Percentiles rank a stretch among this genome's conserved stretches.
phyloP scores from a whole-genome alignment of 1,140 invertebrate species.

The Sycophaga agraensis region DNA sequence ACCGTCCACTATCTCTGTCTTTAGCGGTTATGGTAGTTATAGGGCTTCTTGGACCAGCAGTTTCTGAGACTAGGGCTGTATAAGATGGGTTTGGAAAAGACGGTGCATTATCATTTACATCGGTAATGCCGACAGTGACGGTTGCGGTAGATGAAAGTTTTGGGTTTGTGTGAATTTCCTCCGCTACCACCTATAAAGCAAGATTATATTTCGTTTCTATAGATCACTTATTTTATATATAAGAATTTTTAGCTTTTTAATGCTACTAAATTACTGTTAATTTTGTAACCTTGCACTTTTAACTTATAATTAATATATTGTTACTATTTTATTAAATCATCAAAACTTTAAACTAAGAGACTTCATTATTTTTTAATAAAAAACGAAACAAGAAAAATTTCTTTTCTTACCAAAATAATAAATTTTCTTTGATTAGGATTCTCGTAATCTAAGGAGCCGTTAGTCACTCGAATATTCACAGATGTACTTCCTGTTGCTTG shows the following conservation, averaged over 20 bases:
- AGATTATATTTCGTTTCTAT: neutral
- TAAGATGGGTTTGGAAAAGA: constrained; percentile 76
- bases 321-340: too few species aligned
- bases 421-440: constrained; percentile 91
- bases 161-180: constrained; percentile 75
- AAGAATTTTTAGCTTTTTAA: too few species aligned
- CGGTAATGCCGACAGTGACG: constrained; percentile 78
- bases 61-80: constrained; percentile 72
- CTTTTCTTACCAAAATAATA: constrained; percentile 72
- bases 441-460: constrained; percentile 82
- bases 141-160: constrained; percentile 82
- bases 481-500: constrained; percentile 76
- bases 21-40: constrained; percentile 77
- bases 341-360: neutral
- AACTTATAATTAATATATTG: too few species aligned
- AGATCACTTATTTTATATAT: too few species aligned
- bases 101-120: constrained; percentile 90
- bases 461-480: constrained; percentile 78
- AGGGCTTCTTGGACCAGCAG: constrained; percentile 67
- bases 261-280: too few species aligned
- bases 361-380: neutral
- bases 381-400: neutral
- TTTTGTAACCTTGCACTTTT: too few species aligned
- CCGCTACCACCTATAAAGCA: constrained; percentile 71
- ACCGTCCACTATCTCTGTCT: constrained; percentile 82